Conservation (phyloP, 1,140 invertebrate genomes). For the Subanguina moxae region DNA sequence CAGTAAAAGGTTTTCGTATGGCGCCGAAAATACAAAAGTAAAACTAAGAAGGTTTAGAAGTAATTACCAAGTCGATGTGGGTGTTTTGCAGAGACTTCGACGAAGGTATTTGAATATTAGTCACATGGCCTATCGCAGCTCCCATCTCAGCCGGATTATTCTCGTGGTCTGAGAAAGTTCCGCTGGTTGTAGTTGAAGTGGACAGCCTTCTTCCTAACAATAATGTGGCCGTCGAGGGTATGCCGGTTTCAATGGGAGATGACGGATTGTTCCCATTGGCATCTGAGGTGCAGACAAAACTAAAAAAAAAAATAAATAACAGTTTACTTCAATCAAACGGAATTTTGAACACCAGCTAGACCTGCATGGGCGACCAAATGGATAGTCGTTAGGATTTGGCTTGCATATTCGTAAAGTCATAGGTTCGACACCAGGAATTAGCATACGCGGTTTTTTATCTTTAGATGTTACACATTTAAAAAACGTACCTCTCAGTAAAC, state of each 20-base stretch:
- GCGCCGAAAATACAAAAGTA: too few species aligned
- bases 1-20: too few species aligned
- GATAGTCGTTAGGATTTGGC: too few species aligned
- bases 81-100: slow-evolving; percentile 12
- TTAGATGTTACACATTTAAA: too few species aligned
- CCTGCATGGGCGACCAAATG: too few species aligned
- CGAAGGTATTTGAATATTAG: slow-evolving; percentile 11
- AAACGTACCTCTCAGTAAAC: slow-evolving; percentile 5
- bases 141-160: not conserved
- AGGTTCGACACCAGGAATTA: too few species aligned
- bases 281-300: not conserved
- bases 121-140: not conserved
- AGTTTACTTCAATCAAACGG: too few species aligned
- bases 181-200: slow-evolving; percentile 3
- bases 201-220: not conserved
- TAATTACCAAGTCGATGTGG: slow-evolving; percentile 3
- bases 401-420: too few species aligned
- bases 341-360: too few species aligned
- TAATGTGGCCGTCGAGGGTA: not conserved
- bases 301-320: not conserved
- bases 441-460: too few species aligned
- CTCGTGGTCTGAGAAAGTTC: not conserved
- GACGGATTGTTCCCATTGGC: not conserved
- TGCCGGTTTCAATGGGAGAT: not conserved
- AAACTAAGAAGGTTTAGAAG: too few species aligned